Conservation (phyloP, 2,113 vertebrate species). For the Callipepla squamata region DNA sequence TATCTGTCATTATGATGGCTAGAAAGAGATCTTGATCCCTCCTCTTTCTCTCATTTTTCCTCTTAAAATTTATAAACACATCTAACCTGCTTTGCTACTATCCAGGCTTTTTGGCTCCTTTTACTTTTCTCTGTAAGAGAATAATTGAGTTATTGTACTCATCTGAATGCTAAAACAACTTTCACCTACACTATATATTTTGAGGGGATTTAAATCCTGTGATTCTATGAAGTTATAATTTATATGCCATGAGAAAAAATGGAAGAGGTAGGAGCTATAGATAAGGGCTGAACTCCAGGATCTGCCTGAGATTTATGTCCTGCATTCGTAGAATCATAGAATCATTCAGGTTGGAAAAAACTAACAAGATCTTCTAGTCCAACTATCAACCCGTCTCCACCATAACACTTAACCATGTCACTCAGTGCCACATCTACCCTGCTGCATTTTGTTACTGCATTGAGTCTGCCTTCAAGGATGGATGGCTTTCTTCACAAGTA, state of each 20-base stretch:
- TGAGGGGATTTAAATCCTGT: not conserved
- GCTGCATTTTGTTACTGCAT: not conserved
- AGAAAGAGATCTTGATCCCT: not conserved
- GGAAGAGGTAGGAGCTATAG: not conserved
- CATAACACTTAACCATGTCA: too few species aligned
- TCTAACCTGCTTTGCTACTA: not conserved
- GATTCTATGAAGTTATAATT: not conserved
- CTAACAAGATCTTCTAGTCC: too few species aligned
- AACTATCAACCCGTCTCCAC: too few species aligned
- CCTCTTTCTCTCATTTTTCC: not conserved
- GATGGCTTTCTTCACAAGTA: not conserved
- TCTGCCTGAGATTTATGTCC: not conserved
- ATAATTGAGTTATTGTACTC: not conserved
- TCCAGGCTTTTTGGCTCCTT: not conserved
- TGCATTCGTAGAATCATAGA: too few species aligned
- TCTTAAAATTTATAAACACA: not conserved
- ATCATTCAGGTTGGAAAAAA: too few species aligned
- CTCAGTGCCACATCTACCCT: too few species aligned
- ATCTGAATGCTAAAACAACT: not conserved
- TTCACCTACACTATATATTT: not conserved
- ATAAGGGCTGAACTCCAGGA: not conserved
- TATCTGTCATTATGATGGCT: not conserved
- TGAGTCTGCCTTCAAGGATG: not conserved
- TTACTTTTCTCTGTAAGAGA: not conserved
- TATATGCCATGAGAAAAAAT: not conserved